phyloP scores from a whole-genome alignment of 2,797 vertebrate species.

The Apogon talboti region DNA sequence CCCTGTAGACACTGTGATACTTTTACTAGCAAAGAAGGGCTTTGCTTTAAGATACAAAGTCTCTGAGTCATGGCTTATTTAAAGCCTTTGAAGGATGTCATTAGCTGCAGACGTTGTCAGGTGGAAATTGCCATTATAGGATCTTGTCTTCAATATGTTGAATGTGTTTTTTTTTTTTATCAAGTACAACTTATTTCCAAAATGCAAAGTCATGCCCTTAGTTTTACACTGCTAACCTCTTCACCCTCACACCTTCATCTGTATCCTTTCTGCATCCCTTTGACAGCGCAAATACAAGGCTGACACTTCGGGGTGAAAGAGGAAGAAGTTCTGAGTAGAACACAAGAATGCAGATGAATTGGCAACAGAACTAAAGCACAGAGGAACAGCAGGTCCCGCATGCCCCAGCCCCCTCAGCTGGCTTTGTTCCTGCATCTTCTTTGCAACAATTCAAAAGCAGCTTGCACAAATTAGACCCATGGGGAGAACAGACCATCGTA shows the following conservation, averaged over 20 bases:
- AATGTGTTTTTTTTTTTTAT: background rate
- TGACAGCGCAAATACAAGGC: constrained; percentile 23
- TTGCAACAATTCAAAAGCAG: constrained; percentile 78
- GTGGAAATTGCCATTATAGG: constrained; percentile 29
- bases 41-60: constrained; percentile 46
- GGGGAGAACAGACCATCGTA: constrained; percentile 69
- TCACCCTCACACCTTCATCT: constrained; percentile 33
- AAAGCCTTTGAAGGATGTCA: constrained; percentile 61
- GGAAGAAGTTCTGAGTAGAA: constrained; percentile 36
- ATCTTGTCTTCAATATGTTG: no score
- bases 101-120: constrained; percentile 50
- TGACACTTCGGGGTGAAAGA: constrained; percentile 41
- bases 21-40: constrained; percentile 58
- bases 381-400: constrained; percentile 70
- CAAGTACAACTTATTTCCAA: background rate
- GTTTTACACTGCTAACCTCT: constrained; percentile 39
- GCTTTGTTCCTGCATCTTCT: constrained; percentile 78
- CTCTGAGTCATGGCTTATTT: constrained; percentile 57
- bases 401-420: constrained; percentile 65
- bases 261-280: constrained; percentile 21
- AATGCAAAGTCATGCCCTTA: constrained; percentile 8
- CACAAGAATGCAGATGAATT: constrained; percentile 68
- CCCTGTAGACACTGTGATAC: constrained; percentile 47
- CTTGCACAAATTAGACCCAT: constrained; percentile 83
- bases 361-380: constrained; percentile 64